Base-by-base conservation (phyloP, 2,888 invertebrate species). In the Gandaritis pyraliata region DNA sequence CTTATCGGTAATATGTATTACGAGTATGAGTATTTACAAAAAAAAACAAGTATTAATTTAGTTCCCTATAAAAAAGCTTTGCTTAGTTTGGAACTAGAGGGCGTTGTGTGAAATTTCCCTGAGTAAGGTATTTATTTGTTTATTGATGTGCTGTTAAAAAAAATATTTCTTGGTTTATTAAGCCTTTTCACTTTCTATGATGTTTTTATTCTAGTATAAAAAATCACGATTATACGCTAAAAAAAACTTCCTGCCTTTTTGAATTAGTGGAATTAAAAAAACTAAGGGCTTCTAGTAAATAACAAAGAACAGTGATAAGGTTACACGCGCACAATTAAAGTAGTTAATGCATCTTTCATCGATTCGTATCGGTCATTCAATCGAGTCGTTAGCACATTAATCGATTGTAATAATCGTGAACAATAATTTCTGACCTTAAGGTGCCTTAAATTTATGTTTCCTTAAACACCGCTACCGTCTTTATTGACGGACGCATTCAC, bases 351-450 rank as follows among this genome's bases (percentile, higher is more conserved):
- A 80, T 85, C 84, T 83, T 76, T 81, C 77, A 78, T 72, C 79
- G 76, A 88, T 87, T 88, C 78, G 87, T 76, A 77, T 76, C 86
- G 85, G 76, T 81, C 72, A 83, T 89, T 88, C 83, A 83, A 80
- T 83, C 78, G 76, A 86, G 80, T 83, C 73, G 76, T 77, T 81
- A 85, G 82, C 81, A 80, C 77, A 76, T 87, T 82, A 87, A 87
- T 85, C 86, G 82, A 86, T 86, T 81, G 80, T 82, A 81, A 82
- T 83, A 83, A 82, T 84, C 79, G 71, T 82, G 78, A 77, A 85
- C 81, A 81, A 86, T 88, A 86, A 88, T 87, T 85, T 85, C 78
- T 85, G 86, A 89, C 89, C 90, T 90, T 86, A 87, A 8, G 41
- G 23, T 23, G 23, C 23, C 6, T 23, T 23, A 1, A 23, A 6